Base-by-base conservation (phyloP, 2,797 vertebrate genomes). In the Gorsachius magnificus region DNA sequence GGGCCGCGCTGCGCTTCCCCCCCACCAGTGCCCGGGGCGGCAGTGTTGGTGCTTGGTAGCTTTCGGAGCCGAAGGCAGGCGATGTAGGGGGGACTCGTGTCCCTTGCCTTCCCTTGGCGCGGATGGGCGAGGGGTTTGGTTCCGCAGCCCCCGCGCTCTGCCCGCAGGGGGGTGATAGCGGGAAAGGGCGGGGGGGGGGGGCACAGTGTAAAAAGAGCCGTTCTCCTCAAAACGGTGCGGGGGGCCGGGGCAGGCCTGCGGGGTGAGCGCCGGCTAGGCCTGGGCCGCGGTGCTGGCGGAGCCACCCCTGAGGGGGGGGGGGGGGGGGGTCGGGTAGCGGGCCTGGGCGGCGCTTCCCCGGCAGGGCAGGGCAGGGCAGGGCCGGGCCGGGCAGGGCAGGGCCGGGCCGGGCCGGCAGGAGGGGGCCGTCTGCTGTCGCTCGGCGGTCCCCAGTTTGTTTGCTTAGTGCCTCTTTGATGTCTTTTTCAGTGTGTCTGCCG, bases 391-490 rank as follows among this genome's bases (percentile, higher is more conserved):
- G 48, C 45, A 20, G 51, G 7, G 48, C 48, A 18, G 28, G 29
- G 20, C 35, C 19, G n/a, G 15, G 6, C 46, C 17, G 51, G 7
- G 16, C 9, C 5, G 26, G 56, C 79, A 22, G 54, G 20, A 58
- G 29, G 19, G n/a, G 25, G 22, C 17, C 63, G 80, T 58, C 54
- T 51, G 82, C 41, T 21, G 24, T 4, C 9, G 10, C 28, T 69
- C 78, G 9, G 50, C 58, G 4, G 35, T 45, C 8, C 53, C 29
- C 29, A 2, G 38, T 48, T 87, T 96, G 83, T 95, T 94, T 84
- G 64, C 75, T 82, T 89, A 71, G 78, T 38, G 66, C 20, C 16
- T 48, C 86, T 96, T 92, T 95, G 89, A 95, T 91, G 91, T 71
- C 53, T 28, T 68, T 77, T n/a, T 46, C 58, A 50, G 54, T 20